Percentiles rank a stretch among this genome's conserved stretches.
Conservation (phyloP, 2,113 vertebrate genomes). For the Labrus mixtus region DNA sequence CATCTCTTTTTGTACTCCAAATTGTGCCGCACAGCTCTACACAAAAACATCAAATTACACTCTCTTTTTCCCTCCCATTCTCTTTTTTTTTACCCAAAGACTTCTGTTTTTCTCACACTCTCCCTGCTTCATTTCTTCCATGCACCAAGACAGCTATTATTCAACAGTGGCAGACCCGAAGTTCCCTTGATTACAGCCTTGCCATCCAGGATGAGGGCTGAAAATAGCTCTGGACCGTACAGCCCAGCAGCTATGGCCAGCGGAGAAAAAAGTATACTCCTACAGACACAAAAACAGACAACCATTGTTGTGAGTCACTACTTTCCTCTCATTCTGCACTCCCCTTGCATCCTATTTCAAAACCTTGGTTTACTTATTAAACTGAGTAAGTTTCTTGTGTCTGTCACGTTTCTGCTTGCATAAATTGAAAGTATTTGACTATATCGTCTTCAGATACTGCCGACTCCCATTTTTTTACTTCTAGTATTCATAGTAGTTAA, state of each 20-base stretch:
- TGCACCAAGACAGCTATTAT: slow-evolving; percentile 59
- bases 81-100: slow-evolving; percentile 6
- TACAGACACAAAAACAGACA: slow-evolving; percentile 71
- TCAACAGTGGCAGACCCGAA: slow-evolving; percentile 69
- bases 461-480: neutral
- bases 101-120: slow-evolving; percentile 54
- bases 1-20: slow-evolving; percentile 34
- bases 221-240: slow-evolving; percentile 70
- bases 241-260: slow-evolving; percentile 60
- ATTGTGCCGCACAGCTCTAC: slow-evolving; percentile 20
- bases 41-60: slow-evolving; percentile 45
- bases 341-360: slow-evolving; percentile 32
- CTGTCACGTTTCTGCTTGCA: neutral
- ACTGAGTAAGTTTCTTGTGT: neutral
- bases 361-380: slow-evolving; percentile 19
- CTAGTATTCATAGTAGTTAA: neutral
- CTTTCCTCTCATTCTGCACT: slow-evolving; percentile 44
- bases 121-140: slow-evolving; percentile 62
- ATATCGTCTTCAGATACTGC: neutral
- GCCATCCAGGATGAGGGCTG: slow-evolving; percentile 62
- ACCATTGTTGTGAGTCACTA: slow-evolving; percentile 72
- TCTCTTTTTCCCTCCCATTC: slow-evolving; percentile 12
- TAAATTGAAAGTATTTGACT: neutral
- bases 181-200: slow-evolving; percentile 78
- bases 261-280: slow-evolving; percentile 66